Evolutionary conservation across 2,113 vertebrate species (phyloP).

Genomic region (Alaudala cheleensis): DNA sequence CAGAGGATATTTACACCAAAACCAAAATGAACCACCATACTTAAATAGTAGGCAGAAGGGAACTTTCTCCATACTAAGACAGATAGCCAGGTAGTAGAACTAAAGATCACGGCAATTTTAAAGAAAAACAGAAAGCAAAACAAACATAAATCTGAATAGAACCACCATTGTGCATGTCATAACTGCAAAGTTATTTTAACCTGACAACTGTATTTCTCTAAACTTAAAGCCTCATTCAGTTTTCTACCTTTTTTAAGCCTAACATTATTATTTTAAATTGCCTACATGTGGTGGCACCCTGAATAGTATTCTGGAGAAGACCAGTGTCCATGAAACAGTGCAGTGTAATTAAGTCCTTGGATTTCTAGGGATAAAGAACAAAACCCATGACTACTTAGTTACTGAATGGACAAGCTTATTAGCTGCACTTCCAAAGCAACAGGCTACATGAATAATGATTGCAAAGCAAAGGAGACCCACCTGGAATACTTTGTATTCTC

Average conservation of each 20-base stretch:
- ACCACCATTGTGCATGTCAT: neutral
- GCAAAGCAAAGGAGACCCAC: neutral
- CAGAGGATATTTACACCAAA: neutral
- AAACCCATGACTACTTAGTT: neutral
- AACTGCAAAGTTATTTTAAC: neutral
- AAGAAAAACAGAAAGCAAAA: neutral
- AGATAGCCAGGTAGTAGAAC: neutral
- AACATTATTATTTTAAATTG: neutral
- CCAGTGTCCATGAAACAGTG: neutral
- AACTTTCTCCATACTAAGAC: neutral
- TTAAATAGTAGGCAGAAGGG: neutral
- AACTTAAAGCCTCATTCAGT: neutral
- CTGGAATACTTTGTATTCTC: neutral
- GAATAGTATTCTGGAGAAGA: neutral
- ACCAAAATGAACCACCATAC: neutral
- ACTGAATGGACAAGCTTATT: neutral
- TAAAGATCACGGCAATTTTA: neutral
- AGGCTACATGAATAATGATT: neutral
- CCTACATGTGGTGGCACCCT: neutral
- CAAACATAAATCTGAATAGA: neutral
- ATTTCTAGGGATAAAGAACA: neutral
- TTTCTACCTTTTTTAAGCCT: neutral
- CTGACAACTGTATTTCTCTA: neutral
- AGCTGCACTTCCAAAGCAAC: neutral
- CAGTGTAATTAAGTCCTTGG: neutral